Evolutionary conservation across 2,797 vertebrate genomes (phyloP).

Genomic region (Oreortyx pictus): DNA sequence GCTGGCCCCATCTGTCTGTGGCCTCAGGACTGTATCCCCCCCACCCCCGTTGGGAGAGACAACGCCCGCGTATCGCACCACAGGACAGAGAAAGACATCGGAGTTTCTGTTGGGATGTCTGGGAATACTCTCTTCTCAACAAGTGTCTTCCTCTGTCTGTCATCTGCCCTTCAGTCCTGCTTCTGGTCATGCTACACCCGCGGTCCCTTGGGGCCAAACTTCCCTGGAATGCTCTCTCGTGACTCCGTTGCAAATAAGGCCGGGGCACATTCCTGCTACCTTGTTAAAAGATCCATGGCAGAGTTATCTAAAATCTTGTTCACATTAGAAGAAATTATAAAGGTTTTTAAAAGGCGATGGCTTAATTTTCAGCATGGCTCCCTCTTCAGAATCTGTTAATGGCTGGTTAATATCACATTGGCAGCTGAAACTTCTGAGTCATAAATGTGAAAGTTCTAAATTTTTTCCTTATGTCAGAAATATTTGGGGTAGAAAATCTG

Average conservation of each 20-base stretch:
- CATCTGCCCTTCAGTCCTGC: neutral
- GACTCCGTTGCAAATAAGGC: neutral
- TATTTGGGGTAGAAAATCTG: conserved; percentile 56
- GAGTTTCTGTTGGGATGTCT: neutral
- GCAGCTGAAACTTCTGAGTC: conserved; percentile 24
- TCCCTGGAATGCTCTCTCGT: neutral
- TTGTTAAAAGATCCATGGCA: neutral
- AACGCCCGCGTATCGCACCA: neutral
- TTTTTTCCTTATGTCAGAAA: conserved; percentile 56
- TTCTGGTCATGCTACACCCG: conserved; percentile 44
- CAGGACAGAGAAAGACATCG: neutral
- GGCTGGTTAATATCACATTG: conserved; percentile 36
- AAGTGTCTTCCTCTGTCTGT: conserved; percentile 28
- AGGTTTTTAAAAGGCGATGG: neutral
- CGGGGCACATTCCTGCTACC: neutral
- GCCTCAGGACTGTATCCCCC: neutral
- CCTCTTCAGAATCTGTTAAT: conserved; percentile 21
- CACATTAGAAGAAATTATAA: neutral
- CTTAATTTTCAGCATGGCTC: conserved; percentile 2
- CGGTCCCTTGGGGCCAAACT: neutral
- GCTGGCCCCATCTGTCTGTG: no score
- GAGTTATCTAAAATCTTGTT: neutral
- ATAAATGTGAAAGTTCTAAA: conserved; percentile 52
- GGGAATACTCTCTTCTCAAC: conserved; percentile 27
- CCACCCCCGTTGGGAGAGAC: neutral